Evolutionary conservation across 1,140 invertebrate genomes (phyloP).

Genomic region (Panonychus citri): DNA sequence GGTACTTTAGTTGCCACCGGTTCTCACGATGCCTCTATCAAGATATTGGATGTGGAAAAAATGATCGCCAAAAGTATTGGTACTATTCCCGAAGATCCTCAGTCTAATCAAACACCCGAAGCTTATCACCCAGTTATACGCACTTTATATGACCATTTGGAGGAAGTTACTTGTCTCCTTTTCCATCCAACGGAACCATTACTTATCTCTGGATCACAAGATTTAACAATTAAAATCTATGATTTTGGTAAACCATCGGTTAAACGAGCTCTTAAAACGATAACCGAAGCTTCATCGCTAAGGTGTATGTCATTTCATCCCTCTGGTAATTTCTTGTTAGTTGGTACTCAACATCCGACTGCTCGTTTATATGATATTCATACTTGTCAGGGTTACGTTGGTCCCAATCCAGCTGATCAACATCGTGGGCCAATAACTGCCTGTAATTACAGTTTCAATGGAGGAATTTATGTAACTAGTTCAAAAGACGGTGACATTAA

Average conservation of each 20-base stretch:
- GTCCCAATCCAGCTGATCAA: conserved; percentile 66
- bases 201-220: conserved; percentile 72
- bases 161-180: conserved; percentile 86
- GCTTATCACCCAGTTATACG: conserved; percentile 77
- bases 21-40: conserved; percentile 92
- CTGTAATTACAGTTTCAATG: conserved; percentile 47
- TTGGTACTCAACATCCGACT: conserved; percentile 71
- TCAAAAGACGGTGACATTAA: conserved; percentile 54
- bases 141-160: conserved; percentile 92
- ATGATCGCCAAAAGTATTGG: conserved; percentile 66
- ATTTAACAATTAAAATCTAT: conserved; percentile 84
- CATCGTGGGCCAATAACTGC: conserved; percentile 62
- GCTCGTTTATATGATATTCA: conserved; percentile 82
- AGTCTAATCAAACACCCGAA: conserved; percentile 3
- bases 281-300: conserved; percentile 72
- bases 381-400: conserved; percentile 85
- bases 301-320: conserved; percentile 79
- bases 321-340: conserved; percentile 72
- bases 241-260: conserved; percentile 94
- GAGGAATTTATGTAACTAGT: conserved; percentile 63
- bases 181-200: conserved; percentile 87
- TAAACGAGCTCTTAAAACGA: conserved; percentile 86
- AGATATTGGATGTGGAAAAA: conserved; percentile 88
- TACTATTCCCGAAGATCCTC: background rate
- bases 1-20: conserved; percentile 89